These are phyloP conservation scores for Oreochromis tanganicae DNA, from an alignment of 2,113 vertebrate species.

Conservation along the genomic window DNA sequence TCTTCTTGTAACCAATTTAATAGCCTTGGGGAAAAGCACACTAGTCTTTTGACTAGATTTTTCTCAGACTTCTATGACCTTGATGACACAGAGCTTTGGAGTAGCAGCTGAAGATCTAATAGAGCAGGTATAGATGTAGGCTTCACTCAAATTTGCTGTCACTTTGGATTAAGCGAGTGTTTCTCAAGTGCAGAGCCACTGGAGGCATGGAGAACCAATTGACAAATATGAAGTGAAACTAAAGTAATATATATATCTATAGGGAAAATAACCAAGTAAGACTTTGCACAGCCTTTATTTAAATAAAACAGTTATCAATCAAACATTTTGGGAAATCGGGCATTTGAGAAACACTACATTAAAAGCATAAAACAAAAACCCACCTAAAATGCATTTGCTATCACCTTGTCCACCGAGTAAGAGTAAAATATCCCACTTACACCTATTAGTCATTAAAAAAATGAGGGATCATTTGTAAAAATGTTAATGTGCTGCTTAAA, in stretches of 20 bases:
- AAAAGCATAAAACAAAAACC: neutral
- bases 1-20: neutral
- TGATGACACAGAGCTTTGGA: neutral
- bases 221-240: neutral
- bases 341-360: neutral
- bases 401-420: neutral
- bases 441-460: neutral
- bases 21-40: neutral
- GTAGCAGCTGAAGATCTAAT: neutral
- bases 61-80: neutral
- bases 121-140: neutral
- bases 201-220: neutral
- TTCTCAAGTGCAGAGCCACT: neutral
- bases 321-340: neutral
- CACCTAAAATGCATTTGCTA: neutral
- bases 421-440: neutral
- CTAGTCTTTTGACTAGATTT: neutral
- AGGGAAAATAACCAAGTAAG: neutral
- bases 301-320: neutral
- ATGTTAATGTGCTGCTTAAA: neutral
- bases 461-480: neutral
- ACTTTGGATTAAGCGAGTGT: neutral
- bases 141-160: neutral
- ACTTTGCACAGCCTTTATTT: neutral
- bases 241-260: neutral